A percentile compares a stretch with the other conserved stretches of the same genome.
Evolutionary conservation across 92 coral and sea anemone species (phyloP).

Genomic region (Siderastrea siderea): DNA sequence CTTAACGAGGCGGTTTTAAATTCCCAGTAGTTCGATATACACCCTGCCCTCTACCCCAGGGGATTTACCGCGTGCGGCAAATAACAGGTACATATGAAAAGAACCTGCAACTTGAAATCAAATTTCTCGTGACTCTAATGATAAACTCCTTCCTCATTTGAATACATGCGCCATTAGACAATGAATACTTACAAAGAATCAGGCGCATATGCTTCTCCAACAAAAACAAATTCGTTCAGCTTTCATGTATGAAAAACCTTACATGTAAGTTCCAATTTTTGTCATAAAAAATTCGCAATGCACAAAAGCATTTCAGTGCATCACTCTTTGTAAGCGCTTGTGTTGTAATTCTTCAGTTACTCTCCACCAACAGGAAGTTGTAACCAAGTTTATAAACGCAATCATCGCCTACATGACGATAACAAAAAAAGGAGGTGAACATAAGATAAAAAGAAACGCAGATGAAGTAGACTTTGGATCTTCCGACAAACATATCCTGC

Average conservation of each 20-base stretch:
- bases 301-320: neutral
- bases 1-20: too few relatives aligned
- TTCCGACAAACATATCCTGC: neutral
- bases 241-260: neutral
- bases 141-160: neutral
- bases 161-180: neutral
- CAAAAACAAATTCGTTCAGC: neutral
- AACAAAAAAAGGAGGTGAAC: neutral
- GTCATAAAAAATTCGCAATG: neutral
- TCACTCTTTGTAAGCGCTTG: neutral
- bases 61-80: too few relatives aligned
- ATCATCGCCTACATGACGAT: neutral
- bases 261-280: neutral
- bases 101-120: conserved; percentile 41
- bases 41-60: too few relatives aligned
- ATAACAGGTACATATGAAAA: conserved; percentile 13
- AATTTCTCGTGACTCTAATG: neutral
- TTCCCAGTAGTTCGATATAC: too few relatives aligned
- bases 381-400: neutral
- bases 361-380: neutral
- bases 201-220: neutral
- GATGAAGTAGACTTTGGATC: neutral
- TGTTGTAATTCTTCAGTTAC: too few relatives aligned
- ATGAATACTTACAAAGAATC: neutral
- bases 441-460: neutral